A percentile compares a stretch with the other conserved stretches of the same genome.
These are phyloP conservation scores for Diploscapter pachys DNA, from an alignment of 1,140 invertebrate genomes.

Conservation along the genomic window DNA sequence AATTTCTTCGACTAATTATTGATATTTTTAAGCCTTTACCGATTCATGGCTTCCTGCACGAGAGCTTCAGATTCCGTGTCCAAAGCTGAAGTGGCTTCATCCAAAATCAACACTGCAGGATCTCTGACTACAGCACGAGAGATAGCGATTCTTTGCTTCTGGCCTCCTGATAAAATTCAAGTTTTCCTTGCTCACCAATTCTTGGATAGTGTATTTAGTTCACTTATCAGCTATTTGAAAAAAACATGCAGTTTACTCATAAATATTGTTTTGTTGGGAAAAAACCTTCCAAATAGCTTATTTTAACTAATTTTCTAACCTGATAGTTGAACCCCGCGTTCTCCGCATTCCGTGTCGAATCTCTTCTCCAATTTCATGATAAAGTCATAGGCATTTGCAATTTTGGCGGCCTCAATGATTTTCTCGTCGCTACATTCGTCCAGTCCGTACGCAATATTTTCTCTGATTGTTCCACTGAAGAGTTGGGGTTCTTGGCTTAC, in stretches of 20 bases:
- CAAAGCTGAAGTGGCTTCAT: slow-evolving; percentile 49
- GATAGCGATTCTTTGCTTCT: slow-evolving; percentile 54
- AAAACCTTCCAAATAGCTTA: no score
- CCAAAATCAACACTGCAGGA: slow-evolving; percentile 51
- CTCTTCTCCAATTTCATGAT: slow-evolving; percentile 54
- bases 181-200: no score
- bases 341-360: slow-evolving; percentile 60
- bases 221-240: no score
- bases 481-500: slow-evolving; percentile 53
- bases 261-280: no score
- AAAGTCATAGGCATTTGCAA: slow-evolving; percentile 61
- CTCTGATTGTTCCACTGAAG: slow-evolving; percentile 44
- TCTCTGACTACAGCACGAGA: slow-evolving; percentile 53
- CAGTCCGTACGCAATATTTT: slow-evolving; percentile 55
- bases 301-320: no score
- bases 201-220: no score
- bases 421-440: slow-evolving; percentile 42
- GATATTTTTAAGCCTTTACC: neutral
- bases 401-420: slow-evolving; percentile 52
- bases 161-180: slow-evolving; percentile 20
- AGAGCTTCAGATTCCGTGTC: slow-evolving; percentile 41
- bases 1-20: neutral
- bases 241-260: no score
- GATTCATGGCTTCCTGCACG: slow-evolving; percentile 44
- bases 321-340: slow-evolving; percentile 57